A percentile compares a stretch with the other conserved stretches of the same genome.
Evolutionary conservation across 1,140 invertebrate genomes (phyloP).

Genomic region (Heliconius hermathena): DNA sequence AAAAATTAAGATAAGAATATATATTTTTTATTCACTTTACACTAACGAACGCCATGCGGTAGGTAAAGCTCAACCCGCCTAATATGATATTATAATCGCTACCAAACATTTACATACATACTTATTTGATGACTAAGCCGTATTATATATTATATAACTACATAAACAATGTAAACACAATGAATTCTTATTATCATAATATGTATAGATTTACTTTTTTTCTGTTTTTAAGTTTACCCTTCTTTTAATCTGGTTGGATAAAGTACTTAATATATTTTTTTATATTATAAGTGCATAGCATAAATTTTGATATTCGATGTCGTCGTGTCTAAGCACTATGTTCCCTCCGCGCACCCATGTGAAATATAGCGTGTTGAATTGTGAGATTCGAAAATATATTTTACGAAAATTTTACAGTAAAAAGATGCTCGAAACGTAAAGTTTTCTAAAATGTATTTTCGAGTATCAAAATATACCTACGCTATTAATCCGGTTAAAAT

Average conservation of each 20-base stretch:
- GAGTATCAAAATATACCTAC: no score
- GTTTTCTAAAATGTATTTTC: no score
- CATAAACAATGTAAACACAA: not conserved
- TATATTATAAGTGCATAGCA: no score
- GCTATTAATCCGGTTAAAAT: no score
- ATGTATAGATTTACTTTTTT: not conserved
- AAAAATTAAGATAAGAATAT: not conserved
- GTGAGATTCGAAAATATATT: no score
- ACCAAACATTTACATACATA: constrained; percentile 4
- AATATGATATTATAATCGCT: not conserved
- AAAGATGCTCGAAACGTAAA: no score
- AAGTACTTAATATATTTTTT: not conserved
- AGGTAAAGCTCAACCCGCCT: not conserved
- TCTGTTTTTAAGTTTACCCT: not conserved
- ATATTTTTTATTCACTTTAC: not conserved
- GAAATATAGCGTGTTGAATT: no score
- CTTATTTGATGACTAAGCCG: not conserved
- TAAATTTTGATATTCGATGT: no score
- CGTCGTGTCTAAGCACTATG: no score
- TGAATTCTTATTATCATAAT: not conserved
- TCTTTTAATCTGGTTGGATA: not conserved
- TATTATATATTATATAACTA: not conserved
- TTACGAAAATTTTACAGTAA: no score
- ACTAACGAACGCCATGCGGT: not conserved
- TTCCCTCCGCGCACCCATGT: no score